Percentiles rank a stretch among this genome's conserved stretches.
These are phyloP conservation scores for Caenorhabditis sp. DNA, from an alignment of 2,888 invertebrate species.

Conservation along the genomic window DNA sequence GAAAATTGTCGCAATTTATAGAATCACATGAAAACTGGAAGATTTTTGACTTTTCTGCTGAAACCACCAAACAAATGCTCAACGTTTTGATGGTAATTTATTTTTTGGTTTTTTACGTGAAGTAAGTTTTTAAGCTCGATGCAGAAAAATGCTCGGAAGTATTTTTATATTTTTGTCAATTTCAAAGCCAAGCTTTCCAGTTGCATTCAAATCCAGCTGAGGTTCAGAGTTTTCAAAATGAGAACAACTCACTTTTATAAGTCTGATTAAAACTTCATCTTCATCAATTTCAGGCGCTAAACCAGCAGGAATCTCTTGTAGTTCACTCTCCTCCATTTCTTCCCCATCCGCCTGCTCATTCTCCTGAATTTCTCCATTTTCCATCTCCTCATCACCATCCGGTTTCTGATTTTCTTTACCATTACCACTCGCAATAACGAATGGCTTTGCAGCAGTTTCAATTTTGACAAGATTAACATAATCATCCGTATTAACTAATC, in stretches of 20 bases:
- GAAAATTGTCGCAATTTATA: too few relatives aligned
- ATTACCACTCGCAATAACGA: neutral
- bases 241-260: constrained; percentile 13
- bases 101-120: too few relatives aligned
- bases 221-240: too few relatives aligned
- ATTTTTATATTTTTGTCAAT: too few relatives aligned
- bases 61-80: too few relatives aligned
- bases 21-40: too few relatives aligned
- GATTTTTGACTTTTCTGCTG: too few relatives aligned
- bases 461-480: constrained; percentile 11
- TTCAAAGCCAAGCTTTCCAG: too few relatives aligned
- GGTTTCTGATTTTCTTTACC: constrained; percentile 5
- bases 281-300: constrained; percentile 43
- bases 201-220: too few relatives aligned
- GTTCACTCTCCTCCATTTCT: neutral
- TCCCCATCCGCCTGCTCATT: neutral
- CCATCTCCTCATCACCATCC: constrained; percentile 9
- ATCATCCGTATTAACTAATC: constrained; percentile 3
- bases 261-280: constrained; percentile 24
- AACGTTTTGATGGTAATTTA: too few relatives aligned
- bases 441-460: constrained; percentile 3
- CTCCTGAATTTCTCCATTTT: constrained; percentile 23
- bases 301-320: neutral
- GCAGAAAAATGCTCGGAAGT: too few relatives aligned
- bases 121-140: too few relatives aligned